These are phyloP conservation scores for Dione vanillae DNA, from an alignment of 2,888 invertebrate genomes.

Conservation along the genomic window DNA sequence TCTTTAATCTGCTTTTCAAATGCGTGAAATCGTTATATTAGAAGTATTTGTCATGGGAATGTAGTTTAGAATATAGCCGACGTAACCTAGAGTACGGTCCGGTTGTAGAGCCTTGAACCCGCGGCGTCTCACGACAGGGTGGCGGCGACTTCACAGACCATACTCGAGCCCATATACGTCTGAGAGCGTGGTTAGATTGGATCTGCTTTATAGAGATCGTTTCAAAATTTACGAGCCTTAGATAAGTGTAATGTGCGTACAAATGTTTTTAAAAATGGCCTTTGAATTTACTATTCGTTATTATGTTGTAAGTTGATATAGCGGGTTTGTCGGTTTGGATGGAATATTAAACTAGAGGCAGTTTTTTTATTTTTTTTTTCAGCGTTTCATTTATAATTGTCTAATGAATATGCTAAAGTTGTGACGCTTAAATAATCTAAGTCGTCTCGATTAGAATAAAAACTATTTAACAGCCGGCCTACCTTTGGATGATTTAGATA, in stretches of 20 bases:
- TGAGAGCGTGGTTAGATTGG: slow-evolving; percentile 41
- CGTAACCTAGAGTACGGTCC: slow-evolving; percentile 19
- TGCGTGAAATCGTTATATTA: slow-evolving; percentile 34
- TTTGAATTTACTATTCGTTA: too few relatives aligned
- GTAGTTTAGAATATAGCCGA: slow-evolving; percentile 26
- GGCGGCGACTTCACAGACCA: slow-evolving; percentile 50
- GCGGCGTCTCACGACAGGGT: slow-evolving; percentile 39
- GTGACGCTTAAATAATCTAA: too few relatives aligned
- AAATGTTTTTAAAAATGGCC: background rate
- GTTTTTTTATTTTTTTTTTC: too few relatives aligned
- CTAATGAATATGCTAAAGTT: too few relatives aligned
- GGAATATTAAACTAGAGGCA: too few relatives aligned
- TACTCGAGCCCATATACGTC: slow-evolving; percentile 45
- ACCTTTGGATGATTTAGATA: background rate
- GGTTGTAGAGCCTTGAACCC: slow-evolving; percentile 47
- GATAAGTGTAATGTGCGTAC: slow-evolving; percentile 20
- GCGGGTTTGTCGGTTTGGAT: too few relatives aligned
- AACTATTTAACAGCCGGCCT: too few relatives aligned
- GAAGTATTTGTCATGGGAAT: slow-evolving; percentile 37
- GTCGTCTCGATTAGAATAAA: too few relatives aligned
- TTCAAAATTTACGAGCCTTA: slow-evolving; percentile 11
- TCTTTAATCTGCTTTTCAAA: slow-evolving; percentile 15
- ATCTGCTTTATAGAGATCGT: slow-evolving; percentile 25
- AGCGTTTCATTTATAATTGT: too few relatives aligned
- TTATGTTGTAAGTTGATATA: slow-evolving; percentile 4